Conservation (phyloP, 2,888 invertebrate genomes). For the Eupithecia subfuscata region DNA sequence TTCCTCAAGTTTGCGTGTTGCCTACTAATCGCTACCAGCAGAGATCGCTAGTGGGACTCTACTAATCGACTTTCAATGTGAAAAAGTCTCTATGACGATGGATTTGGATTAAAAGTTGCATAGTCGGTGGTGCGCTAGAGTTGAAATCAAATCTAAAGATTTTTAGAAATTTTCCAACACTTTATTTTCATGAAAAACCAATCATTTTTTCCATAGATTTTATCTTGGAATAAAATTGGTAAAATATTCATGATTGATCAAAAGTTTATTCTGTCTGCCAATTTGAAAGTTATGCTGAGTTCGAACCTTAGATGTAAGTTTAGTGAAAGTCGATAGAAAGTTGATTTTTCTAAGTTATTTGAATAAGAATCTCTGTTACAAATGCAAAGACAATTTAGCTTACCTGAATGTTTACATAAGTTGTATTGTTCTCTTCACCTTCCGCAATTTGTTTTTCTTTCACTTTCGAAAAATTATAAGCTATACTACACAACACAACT, state of each 20-base stretch:
- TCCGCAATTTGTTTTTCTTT: background rate
- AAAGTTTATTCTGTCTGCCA: conserved; percentile 24
- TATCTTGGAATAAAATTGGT: conserved; percentile 13
- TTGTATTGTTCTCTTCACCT: background rate
- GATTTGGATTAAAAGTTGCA: background rate
- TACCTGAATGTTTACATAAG: background rate
- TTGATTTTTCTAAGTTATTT: conserved; percentile 4
- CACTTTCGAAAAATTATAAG: too few species aligned
- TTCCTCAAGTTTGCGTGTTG: conserved; percentile 23
- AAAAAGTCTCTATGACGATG: background rate
- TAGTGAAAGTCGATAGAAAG: background rate
- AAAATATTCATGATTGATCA: conserved; percentile 25
- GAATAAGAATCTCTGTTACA: background rate
- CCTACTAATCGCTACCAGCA: conserved; percentile 15
- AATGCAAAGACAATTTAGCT: background rate
- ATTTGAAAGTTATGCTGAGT: conserved; percentile 26
- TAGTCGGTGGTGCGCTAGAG: background rate
- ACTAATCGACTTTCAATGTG: conserved; percentile 2
- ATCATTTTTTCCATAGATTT: background rate
- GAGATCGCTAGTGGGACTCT: background rate
- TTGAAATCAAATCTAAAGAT: conserved; percentile 1
- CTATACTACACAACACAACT: background rate
- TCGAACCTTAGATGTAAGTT: conserved; percentile 22
- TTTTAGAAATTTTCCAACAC: background rate
- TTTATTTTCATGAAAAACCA: conserved; percentile 4